Base-by-base conservation (phyloP, 2,888 invertebrate species). In the Orthonychiurus folsomi region DNA sequence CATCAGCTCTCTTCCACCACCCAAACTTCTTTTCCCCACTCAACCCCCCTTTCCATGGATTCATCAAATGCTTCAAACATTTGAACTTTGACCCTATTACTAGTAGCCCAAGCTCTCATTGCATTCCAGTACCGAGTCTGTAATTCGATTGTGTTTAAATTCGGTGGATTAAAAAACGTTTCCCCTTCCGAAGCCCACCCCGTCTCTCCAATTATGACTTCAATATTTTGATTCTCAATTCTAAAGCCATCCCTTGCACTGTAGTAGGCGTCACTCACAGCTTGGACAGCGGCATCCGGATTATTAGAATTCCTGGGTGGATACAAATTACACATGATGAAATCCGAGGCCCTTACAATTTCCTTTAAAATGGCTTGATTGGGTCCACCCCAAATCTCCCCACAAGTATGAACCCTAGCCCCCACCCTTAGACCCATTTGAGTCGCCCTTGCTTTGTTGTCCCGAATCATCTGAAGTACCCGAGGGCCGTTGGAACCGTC, bases 61-160 rank as follows among this genome's bases (percentile, higher is more conserved):
- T 73, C 73, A 56, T 73, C 69, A 55, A 71, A 63, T 9, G 67
- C 73, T 50, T 73, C 66, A 64, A 73, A 71, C 68, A 73, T 70
- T 58, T 71, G 71, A 21, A 68, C 65, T 24, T 70, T 70, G 28
- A 73, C 66, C 2, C 58, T 25, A 50, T 70, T 65, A 0, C 9
- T 23, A 0, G 3, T 50, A 2, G 69, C 65, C 65, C 66, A 70
- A 0, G 57, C 48, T 24, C 48, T 63, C 65, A 73, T 67, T 20
- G 52, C 63, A 15, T 64, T 27, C 73, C 73, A 73, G 27, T 68
- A 73, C 15, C 62, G 61, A 2, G 54, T 64, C 54, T 65, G 23
- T 50, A 68, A 61, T 18, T 66, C 59, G 5, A 69, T 26, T 5
- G 63, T 66, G 50, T 71, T 71, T 1, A 62, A 50, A 21, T 63